Base-by-base conservation (phyloP, 2,113 vertebrate genomes). In the Neopipo cinnamomea region DNA sequence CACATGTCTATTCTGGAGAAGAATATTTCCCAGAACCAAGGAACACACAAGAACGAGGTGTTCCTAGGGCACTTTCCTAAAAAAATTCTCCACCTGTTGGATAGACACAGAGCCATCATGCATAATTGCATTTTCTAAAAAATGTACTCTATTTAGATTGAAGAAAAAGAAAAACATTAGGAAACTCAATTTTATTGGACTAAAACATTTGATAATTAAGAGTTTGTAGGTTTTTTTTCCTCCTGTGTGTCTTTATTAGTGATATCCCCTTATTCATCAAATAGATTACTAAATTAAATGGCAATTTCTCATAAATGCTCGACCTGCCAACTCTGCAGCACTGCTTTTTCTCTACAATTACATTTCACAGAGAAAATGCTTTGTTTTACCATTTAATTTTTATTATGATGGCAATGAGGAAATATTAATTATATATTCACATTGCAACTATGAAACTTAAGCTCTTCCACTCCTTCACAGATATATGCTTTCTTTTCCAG, bases 371-470 rank as follows among this genome's bases (percentile, higher is more conserved):
- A 72, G n/a, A 66, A 83, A 93, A 83, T 7, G 8, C 30, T 85
- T 79, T 89, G 31, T 24, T 95, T 88, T 74, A 77, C 58, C 15
- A 23, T 73, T 94, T 71, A 65, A 74, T 91, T 90, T 94, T 55
- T 84, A 83, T 77, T 90, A 83, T 9, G 63, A 59, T 16, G 14
- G 20, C 35, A 90, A 67, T 0, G 0, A 28, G 33, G 67, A 93
- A 91, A 83, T 71, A 80, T 33, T 91, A 95, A 93, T 93, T 94
- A 80, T 12, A 91, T 77, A 92, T 70, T 94, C 65, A 49, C 19
- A 1, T 62, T 56, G n/a, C 35, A 86, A n/a, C 72, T 49, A 80
- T 56, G 39, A 90, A 88, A 80, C 82, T 35, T 63, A 83, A 83
- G 42, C 11, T 92, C 42, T 73, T 84, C 50, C 16, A 77, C 50